Conservation (phyloP, 2,113 vertebrate genomes). For the Panthera tigris region DNA sequence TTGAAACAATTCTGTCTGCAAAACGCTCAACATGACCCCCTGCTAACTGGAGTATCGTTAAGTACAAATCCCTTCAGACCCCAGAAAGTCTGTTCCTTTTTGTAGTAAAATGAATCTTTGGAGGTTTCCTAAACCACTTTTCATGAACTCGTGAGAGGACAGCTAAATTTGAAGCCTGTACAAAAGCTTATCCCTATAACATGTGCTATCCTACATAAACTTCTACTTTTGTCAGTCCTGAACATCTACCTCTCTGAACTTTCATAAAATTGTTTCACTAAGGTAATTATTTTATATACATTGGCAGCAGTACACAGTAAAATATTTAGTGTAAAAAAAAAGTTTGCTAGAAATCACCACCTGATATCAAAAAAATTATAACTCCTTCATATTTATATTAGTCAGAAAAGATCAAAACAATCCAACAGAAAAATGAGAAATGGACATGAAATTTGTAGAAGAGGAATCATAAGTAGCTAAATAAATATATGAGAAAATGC, state of each 20-base stretch:
- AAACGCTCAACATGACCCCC: constrained; percentile 95
- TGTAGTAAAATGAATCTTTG: constrained; percentile 85
- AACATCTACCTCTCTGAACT: constrained; percentile 89
- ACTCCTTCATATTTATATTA: background rate
- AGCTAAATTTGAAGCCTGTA: constrained; percentile 80
- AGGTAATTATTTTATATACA: constrained; percentile 84
- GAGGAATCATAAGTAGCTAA: background rate
- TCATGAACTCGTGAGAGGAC: constrained; percentile 69
- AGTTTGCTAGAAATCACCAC: background rate
- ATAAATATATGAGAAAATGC: background rate
- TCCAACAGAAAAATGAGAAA: background rate
- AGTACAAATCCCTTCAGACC: constrained; percentile 98
- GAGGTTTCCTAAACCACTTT: constrained; percentile 81
- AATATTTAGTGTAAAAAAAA: constrained; percentile 72
- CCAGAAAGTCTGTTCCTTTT: constrained; percentile 97
- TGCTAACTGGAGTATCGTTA: constrained; percentile 95
- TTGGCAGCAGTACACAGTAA: constrained; percentile 81
- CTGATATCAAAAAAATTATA: background rate
- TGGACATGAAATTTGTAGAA: background rate
- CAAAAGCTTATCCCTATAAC: constrained; percentile 80
- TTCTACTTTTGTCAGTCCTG: constrained; percentile 84
- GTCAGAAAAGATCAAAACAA: background rate
- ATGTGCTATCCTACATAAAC: constrained; percentile 86
- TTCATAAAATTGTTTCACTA: constrained; percentile 83
- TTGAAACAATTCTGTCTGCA: constrained; percentile 98